A percentile compares a stretch with the other conserved stretches of the same genome.
Evolutionary conservation across 1,140 invertebrate genomes (phyloP).

Genomic region (Drosophila mayri): DNA sequence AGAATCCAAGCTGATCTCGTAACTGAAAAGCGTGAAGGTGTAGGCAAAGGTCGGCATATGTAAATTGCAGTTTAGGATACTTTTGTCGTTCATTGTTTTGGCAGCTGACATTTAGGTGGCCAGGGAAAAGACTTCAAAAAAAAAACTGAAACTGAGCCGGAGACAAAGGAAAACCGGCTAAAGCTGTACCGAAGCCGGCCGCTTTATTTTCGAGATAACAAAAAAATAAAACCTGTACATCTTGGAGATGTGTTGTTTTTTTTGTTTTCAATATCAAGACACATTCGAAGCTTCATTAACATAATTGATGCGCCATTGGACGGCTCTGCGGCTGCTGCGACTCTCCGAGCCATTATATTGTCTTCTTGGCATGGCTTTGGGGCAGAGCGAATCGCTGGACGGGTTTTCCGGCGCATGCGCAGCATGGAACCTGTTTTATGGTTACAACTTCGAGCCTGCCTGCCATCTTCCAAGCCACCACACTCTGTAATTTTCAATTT

Average conservation of each 20-base stretch:
- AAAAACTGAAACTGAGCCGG: neutral
- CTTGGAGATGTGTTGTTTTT: slow-evolving; percentile 23
- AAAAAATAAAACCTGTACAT: slow-evolving; percentile 39
- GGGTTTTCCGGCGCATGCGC: slow-evolving; percentile 72
- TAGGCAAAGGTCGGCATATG: slow-evolving; percentile 73
- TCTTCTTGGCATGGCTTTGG: slow-evolving; percentile 56
- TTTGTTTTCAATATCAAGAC: slow-evolving; percentile 77
- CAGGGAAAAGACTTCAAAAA: slow-evolving; percentile 4
- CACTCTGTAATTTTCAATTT: slow-evolving; percentile 74
- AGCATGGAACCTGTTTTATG: slow-evolving; percentile 64
- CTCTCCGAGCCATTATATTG: slow-evolving; percentile 68
- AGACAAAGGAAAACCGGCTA: slow-evolving; percentile 65
- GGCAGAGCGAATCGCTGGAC: slow-evolving; percentile 72
- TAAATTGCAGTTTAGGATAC: slow-evolving; percentile 61
- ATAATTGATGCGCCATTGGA: slow-evolving; percentile 82
- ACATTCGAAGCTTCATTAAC: slow-evolving; percentile 80
- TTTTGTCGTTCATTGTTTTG: slow-evolving; percentile 36
- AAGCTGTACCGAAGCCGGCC: slow-evolving; percentile 39
- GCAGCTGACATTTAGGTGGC: slow-evolving; percentile 49
- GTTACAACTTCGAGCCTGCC: slow-evolving; percentile 12
- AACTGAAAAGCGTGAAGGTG: slow-evolving; percentile 52
- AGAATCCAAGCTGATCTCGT: slow-evolving; percentile 14
- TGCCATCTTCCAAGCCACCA: slow-evolving; percentile 9
- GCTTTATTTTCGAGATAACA: slow-evolving; percentile 25
- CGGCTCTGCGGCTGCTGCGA: slow-evolving; percentile 31